Evolutionary conservation across 2,797 vertebrate species (phyloP).

Genomic region (Prionace glauca): DNA sequence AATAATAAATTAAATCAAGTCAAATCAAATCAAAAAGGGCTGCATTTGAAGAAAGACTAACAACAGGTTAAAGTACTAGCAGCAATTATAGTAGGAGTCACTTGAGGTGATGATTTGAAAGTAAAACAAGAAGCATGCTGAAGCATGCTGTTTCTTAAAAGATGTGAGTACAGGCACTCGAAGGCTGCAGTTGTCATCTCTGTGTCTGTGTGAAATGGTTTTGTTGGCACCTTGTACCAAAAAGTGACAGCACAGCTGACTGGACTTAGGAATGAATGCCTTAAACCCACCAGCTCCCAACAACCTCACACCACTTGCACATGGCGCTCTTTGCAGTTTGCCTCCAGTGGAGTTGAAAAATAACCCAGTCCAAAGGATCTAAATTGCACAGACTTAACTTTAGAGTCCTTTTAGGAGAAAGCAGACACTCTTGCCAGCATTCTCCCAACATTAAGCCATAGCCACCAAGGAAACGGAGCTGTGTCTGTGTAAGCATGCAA

Average conservation of each 20-base stretch:
- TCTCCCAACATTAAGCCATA: background rate
- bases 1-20: too few species aligned
- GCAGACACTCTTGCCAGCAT: background rate
- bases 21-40: background rate
- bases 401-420: background rate
- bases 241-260: background rate
- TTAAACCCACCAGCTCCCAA: background rate
- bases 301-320: background rate
- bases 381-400: background rate
- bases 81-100: background rate
- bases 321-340: background rate
- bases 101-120: background rate
- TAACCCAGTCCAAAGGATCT: background rate
- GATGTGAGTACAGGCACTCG: background rate
- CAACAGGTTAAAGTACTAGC: background rate
- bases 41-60: background rate
- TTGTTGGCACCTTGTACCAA: background rate
- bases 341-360: background rate
- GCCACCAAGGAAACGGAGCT: constrained; percentile 6
- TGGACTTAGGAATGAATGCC: background rate
- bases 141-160: background rate
- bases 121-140: background rate
- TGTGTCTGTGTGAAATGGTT: background rate
- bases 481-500: background rate
- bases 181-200: background rate